Base-by-base conservation (phyloP, 2,797 vertebrate genomes). In the Sebastes oblongus region DNA sequence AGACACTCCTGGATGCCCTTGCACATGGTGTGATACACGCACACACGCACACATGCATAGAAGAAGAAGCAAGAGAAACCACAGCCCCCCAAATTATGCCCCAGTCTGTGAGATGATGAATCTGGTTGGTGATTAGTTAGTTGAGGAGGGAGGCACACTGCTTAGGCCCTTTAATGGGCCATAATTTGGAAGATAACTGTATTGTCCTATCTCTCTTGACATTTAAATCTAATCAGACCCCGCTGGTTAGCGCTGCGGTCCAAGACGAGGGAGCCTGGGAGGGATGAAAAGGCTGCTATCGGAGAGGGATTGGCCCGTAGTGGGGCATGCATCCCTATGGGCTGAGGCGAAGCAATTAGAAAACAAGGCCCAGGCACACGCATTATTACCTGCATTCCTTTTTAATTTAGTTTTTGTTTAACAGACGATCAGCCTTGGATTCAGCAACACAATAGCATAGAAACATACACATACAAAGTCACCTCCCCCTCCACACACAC, bases 141-240 rank as follows among this genome's bases (percentile, higher is more conserved):
- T 76, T 22, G 86, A 91, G 84, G 85, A 86, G 86, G 92, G 93
- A 89, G 91, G 88, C 71, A 54, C 87, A 82, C 88, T 90, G 89
- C 89, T 87, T 84, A 88, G 90, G 80, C 84, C 86, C 84, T 91
- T 92, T 93, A 94, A 94, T 93, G 88, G 92, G 82, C 89, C 82
- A 91, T 94, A 75, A 93, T 93, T 93, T 90, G 93, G 91, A 92
- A 93, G 94, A 94, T 94, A 93, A 93, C 94, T 91, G 90, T 91
- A 93, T 93, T 92, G 93, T 92, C 88, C 87, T 77, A 91, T 92
- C 90, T 89, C 91, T 93, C 91, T 84, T 92, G 94, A 93, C 92
- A 93, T 93, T 93, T 92, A 87, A 92, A 93, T 93, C 91, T 89
- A 94, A 94, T 94, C 93, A 93, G 85, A 86, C 82, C 87, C 88